Base-by-base conservation (phyloP, 2,888 invertebrate genomes). In the Buathra laborator region DNA sequence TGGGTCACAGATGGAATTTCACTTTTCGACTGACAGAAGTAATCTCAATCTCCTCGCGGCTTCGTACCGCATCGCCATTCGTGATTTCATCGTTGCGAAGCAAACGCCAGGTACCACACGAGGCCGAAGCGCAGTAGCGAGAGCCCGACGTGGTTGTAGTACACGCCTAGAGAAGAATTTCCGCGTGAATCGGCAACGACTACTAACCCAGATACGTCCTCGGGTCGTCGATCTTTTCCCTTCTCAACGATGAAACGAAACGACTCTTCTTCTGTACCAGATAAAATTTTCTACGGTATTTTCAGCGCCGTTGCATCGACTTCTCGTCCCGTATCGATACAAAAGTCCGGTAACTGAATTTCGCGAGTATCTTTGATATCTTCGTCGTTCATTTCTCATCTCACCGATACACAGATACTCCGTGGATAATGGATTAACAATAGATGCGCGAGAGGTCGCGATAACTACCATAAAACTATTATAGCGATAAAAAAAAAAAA, bases 121-220 rank as follows among this genome's bases (percentile, higher is more conserved):
- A 37, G 24, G 37, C 59, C 46, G 62, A 48, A 79, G 70, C 59
- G 53, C 48, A 71, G 66, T 70, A 77, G 68, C 43, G 64, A 53
- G 53, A 62, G 44, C 70, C 5, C 19, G 4, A 24, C 19, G 10
- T 19, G 51, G 66, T 53, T 32, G 78, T 84, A 77, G 75, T 84
- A 82, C 84, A 86, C 87, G 87, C 86, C 87, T 92, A 92, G 91
- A 92, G 92, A 92, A 92, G 92, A 91, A 90, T 93, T 93, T 92
- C 92, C 92, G 92, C 93, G 93, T 90, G 93, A 92, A 92, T 92
- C 92, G 92, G 88, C 92, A 91, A 92, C 92, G 93, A 93, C 93
- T 93, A 93, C 93, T 94, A 93, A 94, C 93, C 93, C 92, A 94
- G 93, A 93, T 94, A 92, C 92, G 91, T 89, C 87, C 89, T 83